Evolutionary conservation across 1,140 invertebrate species (phyloP), one percentile per base, ranked within the genome.

Genomic region (Nasonia longicornis): DNA sequence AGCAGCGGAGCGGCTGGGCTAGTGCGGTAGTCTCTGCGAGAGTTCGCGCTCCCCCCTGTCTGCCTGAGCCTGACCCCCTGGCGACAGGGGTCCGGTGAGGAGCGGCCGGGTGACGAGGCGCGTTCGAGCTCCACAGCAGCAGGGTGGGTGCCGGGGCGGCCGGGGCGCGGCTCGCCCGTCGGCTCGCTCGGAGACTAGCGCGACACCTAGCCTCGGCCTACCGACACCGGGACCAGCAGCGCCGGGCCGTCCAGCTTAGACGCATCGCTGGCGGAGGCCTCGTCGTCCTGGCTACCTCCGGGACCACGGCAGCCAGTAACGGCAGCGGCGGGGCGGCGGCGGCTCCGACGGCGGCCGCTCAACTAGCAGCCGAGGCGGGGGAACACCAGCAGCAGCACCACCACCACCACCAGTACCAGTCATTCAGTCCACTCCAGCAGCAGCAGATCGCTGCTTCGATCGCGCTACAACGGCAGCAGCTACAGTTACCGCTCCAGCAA

Each of bases 111-210:
- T 77, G 52, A 58, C 52, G 52, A 58, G 20, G 79, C 73, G 79
- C 58, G 42, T 42, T 35, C 22, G 26, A 75, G 64, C 22, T 76
- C 84, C 85, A 42, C 38, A 42, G 38, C 38, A 85, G 88, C 89
- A 90, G 89, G 86, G 89, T 90, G 88, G 89, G 89, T 88, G 87
- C 85, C 86, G 88, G 89, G 85, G 88, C 86, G 85, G 87, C 85
- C 84, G 88, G 88, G 87, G 89, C 86, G 89, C 88, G 90, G 85
- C 86, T 89, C 86, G 89, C 89, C 89, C 89, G 89, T 86, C 87
- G 89, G 86, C 87, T 91, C 85, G 89, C 88, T 85, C 89, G 89
- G 77, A 87, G 89, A 88, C 86, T 90, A 85, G 89, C 87, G 84
- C 88, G 89, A 82, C 88, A 89, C 84, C 83, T 89, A 80, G 87